Evolutionary conservation across 2,113 vertebrate species (phyloP).

Genomic region (Solenodon paradoxus): DNA sequence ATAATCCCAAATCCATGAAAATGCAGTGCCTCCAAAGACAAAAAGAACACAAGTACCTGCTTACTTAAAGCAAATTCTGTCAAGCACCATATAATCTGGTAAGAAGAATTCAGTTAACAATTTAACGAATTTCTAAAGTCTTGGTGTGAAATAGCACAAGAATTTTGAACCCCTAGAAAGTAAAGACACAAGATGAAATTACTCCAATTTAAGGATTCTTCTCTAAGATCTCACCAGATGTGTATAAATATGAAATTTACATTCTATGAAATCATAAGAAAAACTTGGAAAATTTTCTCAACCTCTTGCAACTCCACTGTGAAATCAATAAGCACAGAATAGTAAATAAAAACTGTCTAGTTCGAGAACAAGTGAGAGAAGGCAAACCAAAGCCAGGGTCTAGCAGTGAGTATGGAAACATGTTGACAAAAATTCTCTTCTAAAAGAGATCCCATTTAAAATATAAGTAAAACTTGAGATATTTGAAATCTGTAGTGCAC

Average conservation of each 20-base stretch:
- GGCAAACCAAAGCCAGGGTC: not conserved
- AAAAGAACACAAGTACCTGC: not conserved
- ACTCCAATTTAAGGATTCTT: not conserved
- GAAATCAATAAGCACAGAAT: not conserved
- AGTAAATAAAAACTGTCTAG: not conserved
- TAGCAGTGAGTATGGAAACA: not conserved
- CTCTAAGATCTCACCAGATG: not conserved
- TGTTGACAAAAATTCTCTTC: not conserved
- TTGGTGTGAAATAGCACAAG: not conserved
- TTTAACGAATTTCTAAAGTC: not conserved
- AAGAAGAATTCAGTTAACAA: not conserved
- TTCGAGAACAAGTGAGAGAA: not conserved
- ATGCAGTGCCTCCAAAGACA: not conserved
- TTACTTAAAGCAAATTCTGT: not conserved
- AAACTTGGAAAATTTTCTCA: not conserved
- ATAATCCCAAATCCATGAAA: not conserved
- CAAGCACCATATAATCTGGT: not conserved
- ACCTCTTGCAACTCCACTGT: fast-evolving
- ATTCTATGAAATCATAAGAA: no score
- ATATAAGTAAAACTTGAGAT: not conserved
- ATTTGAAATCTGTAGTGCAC: not conserved
- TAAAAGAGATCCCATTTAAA: not conserved
- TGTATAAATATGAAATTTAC: no score
- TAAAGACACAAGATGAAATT: not conserved
- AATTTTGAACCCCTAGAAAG: not conserved